Percentiles rank a stretch among this genome's conserved stretches.
Conservation (phyloP, 2,888 invertebrate genomes). For the Ceriagrion tenellum region DNA sequence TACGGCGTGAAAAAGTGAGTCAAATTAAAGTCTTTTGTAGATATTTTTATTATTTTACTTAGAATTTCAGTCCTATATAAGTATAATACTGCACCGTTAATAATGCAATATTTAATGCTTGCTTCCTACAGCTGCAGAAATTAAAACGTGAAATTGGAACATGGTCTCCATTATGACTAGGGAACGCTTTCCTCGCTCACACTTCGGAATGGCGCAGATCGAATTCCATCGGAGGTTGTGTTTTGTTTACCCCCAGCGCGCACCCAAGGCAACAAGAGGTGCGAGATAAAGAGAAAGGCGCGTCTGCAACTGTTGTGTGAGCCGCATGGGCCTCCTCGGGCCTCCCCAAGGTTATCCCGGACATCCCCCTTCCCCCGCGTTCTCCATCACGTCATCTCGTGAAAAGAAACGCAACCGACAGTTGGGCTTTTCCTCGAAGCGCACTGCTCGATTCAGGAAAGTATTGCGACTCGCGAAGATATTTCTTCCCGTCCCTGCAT, state of each 20-base stretch:
- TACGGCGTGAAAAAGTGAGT: too few species aligned
- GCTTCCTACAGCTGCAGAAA: too few species aligned
- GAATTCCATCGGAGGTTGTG: background rate
- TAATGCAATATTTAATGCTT: too few species aligned
- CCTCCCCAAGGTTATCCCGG: background rate
- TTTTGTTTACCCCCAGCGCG: background rate
- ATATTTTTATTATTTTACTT: too few species aligned
- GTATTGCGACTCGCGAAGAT: background rate
- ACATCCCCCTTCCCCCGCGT: background rate
- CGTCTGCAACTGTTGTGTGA: background rate
- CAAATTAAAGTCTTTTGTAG: too few species aligned
- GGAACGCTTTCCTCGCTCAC: too few species aligned
- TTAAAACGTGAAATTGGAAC: too few species aligned
- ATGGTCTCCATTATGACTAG: too few species aligned
- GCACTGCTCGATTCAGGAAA: too few species aligned
- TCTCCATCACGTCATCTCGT: conserved; percentile 1
- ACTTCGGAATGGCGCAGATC: too few species aligned
- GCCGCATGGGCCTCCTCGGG: background rate
- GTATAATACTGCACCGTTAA: too few species aligned
- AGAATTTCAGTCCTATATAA: too few species aligned
- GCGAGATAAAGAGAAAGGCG: background rate
- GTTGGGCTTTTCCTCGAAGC: background rate
- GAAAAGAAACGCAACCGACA: background rate
- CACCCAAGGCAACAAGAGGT: background rate
- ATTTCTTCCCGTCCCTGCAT: background rate